These are phyloP conservation scores for Mungos mungo DNA, from an alignment of 2,113 vertebrate species.

Conservation along the genomic window DNA sequence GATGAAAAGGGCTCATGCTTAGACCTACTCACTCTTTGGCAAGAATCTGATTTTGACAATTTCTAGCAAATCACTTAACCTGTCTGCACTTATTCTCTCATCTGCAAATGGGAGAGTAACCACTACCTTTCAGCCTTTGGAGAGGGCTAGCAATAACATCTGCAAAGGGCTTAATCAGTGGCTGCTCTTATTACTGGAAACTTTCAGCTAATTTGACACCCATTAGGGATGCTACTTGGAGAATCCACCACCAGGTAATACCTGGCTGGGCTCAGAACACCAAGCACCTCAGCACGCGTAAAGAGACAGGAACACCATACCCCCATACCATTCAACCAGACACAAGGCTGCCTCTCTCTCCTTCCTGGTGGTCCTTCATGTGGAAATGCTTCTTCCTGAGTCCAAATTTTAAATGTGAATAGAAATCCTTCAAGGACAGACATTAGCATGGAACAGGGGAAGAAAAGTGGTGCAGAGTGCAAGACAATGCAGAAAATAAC, in stretches of 20 bases:
- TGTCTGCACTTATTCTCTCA: slow-evolving; percentile 11
- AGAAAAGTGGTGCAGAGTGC: background rate
- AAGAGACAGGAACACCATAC: background rate
- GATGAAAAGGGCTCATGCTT: background rate
- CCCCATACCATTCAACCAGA: background rate
- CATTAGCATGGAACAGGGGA: background rate
- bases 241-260: slow-evolving; percentile 10
- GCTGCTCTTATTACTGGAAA: slow-evolving; percentile 11
- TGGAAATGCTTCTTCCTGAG: background rate
- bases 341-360: background rate
- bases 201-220: background rate
- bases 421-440: background rate
- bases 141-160: background rate
- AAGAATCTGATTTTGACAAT: background rate
- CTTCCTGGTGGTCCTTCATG: background rate
- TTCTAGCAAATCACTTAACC: slow-evolving; percentile 29
- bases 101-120: slow-evolving; percentile 9
- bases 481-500: background rate
- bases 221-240: background rate
- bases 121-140: slow-evolving; percentile 31
- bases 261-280: background rate
- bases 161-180: slow-evolving; percentile 15
- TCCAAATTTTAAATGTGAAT: background rate
- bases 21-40: background rate
- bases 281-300: background rate